Percentiles rank a stretch among this genome's conserved stretches.
These are phyloP conservation scores for Schizopygopsis malacanthus DNA, from an alignment of 2,797 vertebrate genomes.

Conservation along the genomic window DNA sequence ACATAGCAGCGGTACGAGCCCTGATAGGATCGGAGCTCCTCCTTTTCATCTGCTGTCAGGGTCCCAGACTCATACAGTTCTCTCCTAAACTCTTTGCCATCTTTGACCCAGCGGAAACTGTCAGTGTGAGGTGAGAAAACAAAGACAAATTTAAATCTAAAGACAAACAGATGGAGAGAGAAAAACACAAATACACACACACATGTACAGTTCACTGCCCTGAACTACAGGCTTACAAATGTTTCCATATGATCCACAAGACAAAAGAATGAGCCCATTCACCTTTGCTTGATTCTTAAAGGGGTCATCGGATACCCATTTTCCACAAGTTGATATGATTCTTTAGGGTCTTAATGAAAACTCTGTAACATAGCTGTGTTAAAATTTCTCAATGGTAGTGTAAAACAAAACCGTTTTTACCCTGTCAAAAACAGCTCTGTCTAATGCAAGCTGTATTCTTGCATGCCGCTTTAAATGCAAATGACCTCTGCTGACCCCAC, in stretches of 20 bases:
- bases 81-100: slow-evolving; percentile 40
- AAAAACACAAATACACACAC: neutral
- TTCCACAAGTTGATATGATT: too few species aligned
- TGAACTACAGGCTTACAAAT: neutral
- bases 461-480: too few species aligned
- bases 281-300: neutral
- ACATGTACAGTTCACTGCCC: neutral
- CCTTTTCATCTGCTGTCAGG: neutral
- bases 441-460: too few species aligned
- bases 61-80: slow-evolving; percentile 19
- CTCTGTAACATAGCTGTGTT: too few species aligned
- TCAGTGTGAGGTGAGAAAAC: neutral
- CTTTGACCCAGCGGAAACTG: slow-evolving; percentile 62
- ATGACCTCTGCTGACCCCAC: too few species aligned
- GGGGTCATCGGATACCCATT: too few species aligned
- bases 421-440: too few species aligned
- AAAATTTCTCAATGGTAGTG: too few species aligned
- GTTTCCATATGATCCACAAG: neutral
- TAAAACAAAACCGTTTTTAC: too few species aligned
- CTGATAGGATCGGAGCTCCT: slow-evolving; percentile 67
- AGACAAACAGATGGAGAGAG: neutral
- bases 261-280: neutral
- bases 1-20: slow-evolving; percentile 63
- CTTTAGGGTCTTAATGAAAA: too few species aligned
- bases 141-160: neutral